A percentile compares a stretch with the other conserved stretches of the same genome.
These are phyloP conservation scores for Odontocerum albicorne DNA, from an alignment of 2,888 invertebrate species.

Conservation along the genomic window DNA sequence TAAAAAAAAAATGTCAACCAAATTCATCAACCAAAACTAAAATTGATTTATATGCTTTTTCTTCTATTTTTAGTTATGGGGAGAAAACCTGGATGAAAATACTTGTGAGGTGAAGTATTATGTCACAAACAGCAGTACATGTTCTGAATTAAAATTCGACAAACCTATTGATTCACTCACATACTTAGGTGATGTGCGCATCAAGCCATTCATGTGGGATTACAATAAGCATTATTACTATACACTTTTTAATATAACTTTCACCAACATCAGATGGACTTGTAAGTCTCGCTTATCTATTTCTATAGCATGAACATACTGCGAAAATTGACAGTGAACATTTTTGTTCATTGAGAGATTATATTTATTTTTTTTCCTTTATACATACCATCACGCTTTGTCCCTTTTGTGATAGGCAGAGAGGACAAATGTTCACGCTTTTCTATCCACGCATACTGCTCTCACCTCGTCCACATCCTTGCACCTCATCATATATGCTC, in stretches of 20 bases:
- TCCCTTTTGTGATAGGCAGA: too few species aligned
- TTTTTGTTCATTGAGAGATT: too few species aligned
- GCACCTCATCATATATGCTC: too few species aligned
- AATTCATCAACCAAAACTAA: too few species aligned
- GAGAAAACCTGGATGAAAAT: not conserved
- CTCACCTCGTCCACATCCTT: too few species aligned
- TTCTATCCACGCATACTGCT: too few species aligned
- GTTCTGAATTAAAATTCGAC: conserved; percentile 18
- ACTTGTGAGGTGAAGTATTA: conserved; percentile 21
- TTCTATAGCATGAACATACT: too few species aligned
- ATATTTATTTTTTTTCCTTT: too few species aligned
- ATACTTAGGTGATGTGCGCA: conserved; percentile 23
- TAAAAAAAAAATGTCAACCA: too few species aligned
- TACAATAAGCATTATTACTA: conserved; percentile 19
- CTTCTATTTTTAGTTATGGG: conserved; percentile 19
- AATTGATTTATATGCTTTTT: conserved; percentile 5
- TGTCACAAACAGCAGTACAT: conserved; percentile 19
- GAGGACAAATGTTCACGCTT: too few species aligned
- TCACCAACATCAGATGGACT: conserved; percentile 29
- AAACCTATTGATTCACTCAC: not conserved
- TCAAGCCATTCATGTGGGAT: conserved; percentile 28
- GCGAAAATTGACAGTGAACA: too few species aligned
- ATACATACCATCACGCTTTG: too few species aligned
- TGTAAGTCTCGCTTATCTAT: conserved; percentile 30
- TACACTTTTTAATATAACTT: conserved; percentile 28